These are phyloP conservation scores for Ecliptopera silaceata DNA, from an alignment of 2,888 invertebrate species.

Conservation along the genomic window DNA sequence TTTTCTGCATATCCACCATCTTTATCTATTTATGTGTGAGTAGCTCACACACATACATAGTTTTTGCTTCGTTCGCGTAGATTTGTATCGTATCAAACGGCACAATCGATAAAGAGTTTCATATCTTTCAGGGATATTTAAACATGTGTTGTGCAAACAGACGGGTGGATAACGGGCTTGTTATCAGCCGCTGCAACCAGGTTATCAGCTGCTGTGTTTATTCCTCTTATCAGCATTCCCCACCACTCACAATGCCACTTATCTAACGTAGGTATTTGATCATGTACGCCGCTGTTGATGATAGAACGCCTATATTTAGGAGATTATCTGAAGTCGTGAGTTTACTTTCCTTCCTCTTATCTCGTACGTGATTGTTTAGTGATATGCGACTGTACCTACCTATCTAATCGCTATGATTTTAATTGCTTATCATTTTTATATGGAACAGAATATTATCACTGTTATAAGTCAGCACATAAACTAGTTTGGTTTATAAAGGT, in stretches of 20 bases:
- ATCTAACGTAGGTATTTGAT: slow-evolving; percentile 56
- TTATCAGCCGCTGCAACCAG: slow-evolving; percentile 73
- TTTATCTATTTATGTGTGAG: background rate
- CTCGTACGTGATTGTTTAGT: slow-evolving; percentile 46
- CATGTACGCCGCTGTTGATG: slow-evolving; percentile 54
- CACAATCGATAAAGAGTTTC: slow-evolving; percentile 27
- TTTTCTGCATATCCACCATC: background rate
- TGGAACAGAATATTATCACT: slow-evolving; percentile 38
- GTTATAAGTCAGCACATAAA: slow-evolving; percentile 39
- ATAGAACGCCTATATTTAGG: slow-evolving; percentile 67
- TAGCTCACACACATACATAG: background rate
- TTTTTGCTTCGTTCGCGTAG: background rate
- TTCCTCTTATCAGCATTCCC: slow-evolving; percentile 67
- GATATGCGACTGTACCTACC: slow-evolving; percentile 40
- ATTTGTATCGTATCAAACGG: slow-evolving; percentile 6
- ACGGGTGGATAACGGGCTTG: slow-evolving; percentile 49
- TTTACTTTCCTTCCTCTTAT: slow-evolving; percentile 43
- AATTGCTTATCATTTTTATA: slow-evolving; percentile 47
- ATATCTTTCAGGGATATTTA: slow-evolving; percentile 29
- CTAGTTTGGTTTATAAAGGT: slow-evolving; percentile 46
- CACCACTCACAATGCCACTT: slow-evolving; percentile 56
- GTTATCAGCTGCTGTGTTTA: slow-evolving; percentile 77
- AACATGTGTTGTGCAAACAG: slow-evolving; percentile 42
- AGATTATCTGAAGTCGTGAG: slow-evolving; percentile 50
- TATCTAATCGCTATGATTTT: slow-evolving; percentile 45